Percentiles rank a stretch among this genome's conserved stretches.
phyloP scores from a whole-genome alignment of 2,797 vertebrate genomes.

The Acrossocheilus wenchowensis region DNA sequence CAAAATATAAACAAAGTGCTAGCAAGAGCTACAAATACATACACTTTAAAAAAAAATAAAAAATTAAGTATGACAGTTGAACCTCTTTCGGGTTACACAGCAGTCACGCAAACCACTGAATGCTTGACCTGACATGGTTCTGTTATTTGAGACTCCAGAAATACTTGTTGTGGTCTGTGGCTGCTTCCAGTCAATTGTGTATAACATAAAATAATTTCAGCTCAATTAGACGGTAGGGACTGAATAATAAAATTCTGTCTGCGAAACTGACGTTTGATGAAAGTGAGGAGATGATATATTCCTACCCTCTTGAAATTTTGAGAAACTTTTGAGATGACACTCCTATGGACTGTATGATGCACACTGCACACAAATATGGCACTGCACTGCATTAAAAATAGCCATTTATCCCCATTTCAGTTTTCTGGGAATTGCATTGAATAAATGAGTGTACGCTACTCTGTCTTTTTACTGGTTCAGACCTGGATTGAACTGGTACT shows the following conservation, averaged over 20 bases:
- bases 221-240: neutral
- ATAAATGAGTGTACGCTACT: neutral
- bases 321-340: neutral
- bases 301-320: neutral
- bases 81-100: neutral
- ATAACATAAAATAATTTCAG: neutral
- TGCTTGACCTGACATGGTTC: conserved; percentile 25
- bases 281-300: neutral
- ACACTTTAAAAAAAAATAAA: neutral
- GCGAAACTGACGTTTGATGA: neutral
- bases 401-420: neutral
- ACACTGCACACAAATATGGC: neutral
- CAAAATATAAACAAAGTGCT: neutral
- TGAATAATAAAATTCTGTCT: neutral
- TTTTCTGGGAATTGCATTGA: neutral
- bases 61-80: neutral
- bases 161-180: conserved; percentile 34
- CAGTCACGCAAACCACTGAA: conserved; percentile 28
- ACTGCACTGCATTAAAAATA: neutral
- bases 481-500: neutral
- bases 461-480: neutral
- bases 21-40: neutral
- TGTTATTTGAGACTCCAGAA: conserved; percentile 34
- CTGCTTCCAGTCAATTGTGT: conserved; percentile 7
- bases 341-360: neutral